Percentiles rank a stretch among this genome's conserved stretches.
Conservation (phyloP, 1,140 invertebrate species). For the Heterodera schachtii region DNA sequence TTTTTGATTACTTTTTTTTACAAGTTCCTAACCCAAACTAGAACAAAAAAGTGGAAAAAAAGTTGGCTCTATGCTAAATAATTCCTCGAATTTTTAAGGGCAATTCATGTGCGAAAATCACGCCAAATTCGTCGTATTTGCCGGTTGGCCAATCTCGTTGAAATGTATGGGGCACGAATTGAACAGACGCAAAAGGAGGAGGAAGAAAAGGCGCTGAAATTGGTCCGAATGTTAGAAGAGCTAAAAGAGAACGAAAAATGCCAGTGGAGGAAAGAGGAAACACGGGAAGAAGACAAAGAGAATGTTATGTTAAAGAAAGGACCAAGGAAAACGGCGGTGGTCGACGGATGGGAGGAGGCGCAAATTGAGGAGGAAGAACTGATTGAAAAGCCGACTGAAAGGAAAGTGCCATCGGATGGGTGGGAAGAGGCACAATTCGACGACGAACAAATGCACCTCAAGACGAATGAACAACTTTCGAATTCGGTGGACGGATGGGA, state of each 20-base stretch:
- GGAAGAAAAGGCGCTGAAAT: slow-evolving; percentile 32
- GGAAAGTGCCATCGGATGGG: slow-evolving; percentile 16
- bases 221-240: slow-evolving; percentile 13
- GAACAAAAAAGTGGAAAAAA: no score
- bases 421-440: slow-evolving; percentile 23
- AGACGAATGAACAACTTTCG: no score
- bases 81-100: slow-evolving; percentile 33
- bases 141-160: slow-evolving; percentile 53
- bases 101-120: slow-evolving; percentile 49
- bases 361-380: slow-evolving; percentile 7
- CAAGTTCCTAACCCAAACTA: no score
- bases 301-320: not conserved
- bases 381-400: not conserved
- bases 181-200: slow-evolving; percentile 31
- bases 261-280: not conserved
- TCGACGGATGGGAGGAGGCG: slow-evolving; percentile 16
- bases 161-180: slow-evolving; percentile 42
- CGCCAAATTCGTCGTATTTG: slow-evolving; percentile 46
- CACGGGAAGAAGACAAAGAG: slow-evolving; percentile 8
- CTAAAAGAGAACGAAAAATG: slow-evolving; percentile 10
- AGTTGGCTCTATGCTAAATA: not conserved
- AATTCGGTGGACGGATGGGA: no score
- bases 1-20: no score
- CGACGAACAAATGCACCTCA: not conserved
- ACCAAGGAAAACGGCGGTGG: not conserved